Evolutionary conservation across 92 coral and sea anemone genomes (phyloP), one percentile per base, ranked within the genome.

Genomic region (Epizoanthus fatuus): DNA sequence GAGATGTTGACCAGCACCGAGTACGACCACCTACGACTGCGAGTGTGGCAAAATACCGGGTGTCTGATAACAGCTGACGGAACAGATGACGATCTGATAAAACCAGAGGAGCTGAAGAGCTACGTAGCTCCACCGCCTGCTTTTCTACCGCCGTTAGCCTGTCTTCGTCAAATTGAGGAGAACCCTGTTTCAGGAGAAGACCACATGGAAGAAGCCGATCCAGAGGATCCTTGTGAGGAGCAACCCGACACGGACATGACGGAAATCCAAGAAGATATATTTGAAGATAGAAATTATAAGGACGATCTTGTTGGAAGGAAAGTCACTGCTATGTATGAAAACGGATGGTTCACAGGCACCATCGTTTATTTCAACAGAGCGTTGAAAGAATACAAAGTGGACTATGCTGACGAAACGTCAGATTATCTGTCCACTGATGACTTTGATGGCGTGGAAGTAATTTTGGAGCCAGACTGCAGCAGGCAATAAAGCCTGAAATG

Each of bases 101-200:
- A 80, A 5, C 74, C 74, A 64, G 85, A 51, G 75, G 63, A 64
- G 74, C 64, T 64, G 85, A 64, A 63, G 73, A 80, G 25, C 49
- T 42, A 63, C 47, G 74, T 65, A 64, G 85, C 65, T 63, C 84
- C 85, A 80, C 85, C 51, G 60, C 73, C 84, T 44, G 57, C 83
- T 78, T 78, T 54, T 78, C 44, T 38, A 20, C 83, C 83, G 42
- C 71, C 71, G 69, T 78, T 72, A 78, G 84, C 84, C 60, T 64
- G 66, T 79, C 84, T 63, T 79, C 73, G 63, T 80, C 73, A 76
- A 79, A 79, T 32, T 79, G 73, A 79, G 47, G 72, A 78, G 73
- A 79, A 63, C 63, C 84, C 84, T 79, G 84, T 79, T 60, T 79
- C 72, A 63, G 84, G 84, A 79, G 84, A 69, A 79, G 84, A 79